phyloP scores from a whole-genome alignment of 2,113 vertebrate genomes.

The Pterophyllum scalare region DNA sequence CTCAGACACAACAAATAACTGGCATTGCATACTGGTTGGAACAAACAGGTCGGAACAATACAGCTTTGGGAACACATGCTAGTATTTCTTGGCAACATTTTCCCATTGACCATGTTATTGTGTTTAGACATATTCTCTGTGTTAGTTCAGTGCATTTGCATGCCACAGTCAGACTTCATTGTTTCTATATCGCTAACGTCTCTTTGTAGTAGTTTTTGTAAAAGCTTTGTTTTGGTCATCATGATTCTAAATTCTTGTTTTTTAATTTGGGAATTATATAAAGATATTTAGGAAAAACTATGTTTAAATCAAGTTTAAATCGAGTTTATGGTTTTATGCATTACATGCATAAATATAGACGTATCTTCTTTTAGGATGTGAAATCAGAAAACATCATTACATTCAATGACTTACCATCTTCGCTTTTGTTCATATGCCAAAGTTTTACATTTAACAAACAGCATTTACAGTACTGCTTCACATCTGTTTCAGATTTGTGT shows the following conservation, averaged over 20 bases:
- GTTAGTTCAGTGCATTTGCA: not conserved
- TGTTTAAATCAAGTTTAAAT: not conserved
- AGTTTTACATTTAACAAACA: not conserved
- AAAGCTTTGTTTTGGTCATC: not conserved
- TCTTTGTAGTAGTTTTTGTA: not conserved
- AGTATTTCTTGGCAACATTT: not conserved
- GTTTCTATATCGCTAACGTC: not conserved
- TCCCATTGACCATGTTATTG: not conserved
- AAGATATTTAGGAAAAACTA: too few relatives aligned
- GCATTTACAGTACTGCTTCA: constrained; percentile 1
- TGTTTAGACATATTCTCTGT: not conserved
- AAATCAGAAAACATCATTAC: not conserved
- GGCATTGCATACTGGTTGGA: not conserved
- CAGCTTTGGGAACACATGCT: not conserved
- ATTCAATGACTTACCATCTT: not conserved
- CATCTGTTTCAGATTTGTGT: constrained; percentile 4
- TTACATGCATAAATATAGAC: not conserved
- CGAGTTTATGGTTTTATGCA: not conserved
- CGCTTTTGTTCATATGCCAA: not conserved
- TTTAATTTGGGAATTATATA: too few relatives aligned
- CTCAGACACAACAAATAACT: not conserved
- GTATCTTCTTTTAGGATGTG: not conserved
- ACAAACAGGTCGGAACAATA: not conserved
- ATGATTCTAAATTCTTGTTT: not conserved
- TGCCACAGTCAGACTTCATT: not conserved